Evolutionary conservation across 2,797 vertebrate species (phyloP).

Genomic region (Acridotheres tristis): DNA sequence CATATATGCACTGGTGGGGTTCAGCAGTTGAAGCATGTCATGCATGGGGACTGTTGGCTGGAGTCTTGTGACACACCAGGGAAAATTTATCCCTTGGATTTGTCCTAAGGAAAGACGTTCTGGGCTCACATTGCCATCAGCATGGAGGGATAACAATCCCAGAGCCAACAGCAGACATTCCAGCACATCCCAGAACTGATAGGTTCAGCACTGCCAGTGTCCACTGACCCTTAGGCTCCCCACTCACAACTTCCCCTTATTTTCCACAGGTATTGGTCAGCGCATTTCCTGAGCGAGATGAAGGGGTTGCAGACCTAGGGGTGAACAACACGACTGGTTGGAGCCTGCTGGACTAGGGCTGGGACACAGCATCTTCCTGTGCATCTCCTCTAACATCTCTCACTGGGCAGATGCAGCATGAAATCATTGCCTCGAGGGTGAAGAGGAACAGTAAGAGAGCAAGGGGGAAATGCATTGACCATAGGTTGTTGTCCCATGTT

Average conservation of each 20-base stretch:
- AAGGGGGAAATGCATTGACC: background rate
- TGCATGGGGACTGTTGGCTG: accelerated
- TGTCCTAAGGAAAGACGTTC: background rate
- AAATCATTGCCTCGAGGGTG: background rate
- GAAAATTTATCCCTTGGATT: background rate
- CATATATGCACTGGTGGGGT: accelerated
- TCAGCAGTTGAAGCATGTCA: accelerated
- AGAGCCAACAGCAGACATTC: background rate
- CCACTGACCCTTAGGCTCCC: background rate
- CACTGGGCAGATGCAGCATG: background rate
- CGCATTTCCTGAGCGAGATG: background rate
- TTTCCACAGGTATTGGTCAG: background rate
- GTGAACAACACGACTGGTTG: background rate
- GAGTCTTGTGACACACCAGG: background rate
- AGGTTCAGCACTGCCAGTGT: background rate
- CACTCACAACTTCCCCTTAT: background rate
- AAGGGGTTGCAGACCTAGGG: background rate
- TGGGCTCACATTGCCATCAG: accelerated
- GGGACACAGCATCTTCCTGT: background rate
- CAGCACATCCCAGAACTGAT: accelerated
- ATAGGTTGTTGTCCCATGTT: background rate
- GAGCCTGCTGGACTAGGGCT: background rate
- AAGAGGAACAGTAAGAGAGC: background rate
- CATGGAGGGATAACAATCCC: accelerated
- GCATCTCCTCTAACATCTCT: background rate